Evolutionary conservation across 1,140 invertebrate species (phyloP).

Genomic region (Proales similis): DNA sequence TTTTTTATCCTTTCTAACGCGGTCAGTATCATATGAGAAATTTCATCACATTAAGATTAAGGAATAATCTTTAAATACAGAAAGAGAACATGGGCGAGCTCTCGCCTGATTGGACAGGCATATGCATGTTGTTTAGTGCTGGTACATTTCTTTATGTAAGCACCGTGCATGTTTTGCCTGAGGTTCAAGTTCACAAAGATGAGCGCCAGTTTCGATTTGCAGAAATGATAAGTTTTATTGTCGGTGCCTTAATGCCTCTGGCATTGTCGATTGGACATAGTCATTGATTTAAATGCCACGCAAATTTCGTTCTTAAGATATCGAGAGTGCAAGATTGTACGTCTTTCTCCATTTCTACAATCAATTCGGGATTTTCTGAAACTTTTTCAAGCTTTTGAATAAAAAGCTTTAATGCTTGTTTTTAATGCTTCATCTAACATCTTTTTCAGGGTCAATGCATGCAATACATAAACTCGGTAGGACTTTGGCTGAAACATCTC

Average conservation of each 20-base stretch:
- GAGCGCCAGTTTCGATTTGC: slow-evolving; percentile 52
- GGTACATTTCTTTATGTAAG: slow-evolving; percentile 98
- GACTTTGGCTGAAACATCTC: slow-evolving; percentile 79
- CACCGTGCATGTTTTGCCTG: slow-evolving; percentile 92
- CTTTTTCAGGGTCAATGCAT: slow-evolving; percentile 84
- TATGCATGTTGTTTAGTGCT: slow-evolving; percentile 95
- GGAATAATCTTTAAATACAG: slow-evolving; percentile 46
- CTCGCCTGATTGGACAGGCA: slow-evolving; percentile 80
- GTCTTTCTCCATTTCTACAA: slow-evolving; percentile 67
- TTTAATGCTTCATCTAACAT: slow-evolving; percentile 80
- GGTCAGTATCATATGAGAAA: slow-evolving; percentile 47
- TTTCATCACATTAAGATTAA: neutral
- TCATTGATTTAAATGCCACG: no score
- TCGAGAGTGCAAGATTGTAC: slow-evolving; percentile 35
- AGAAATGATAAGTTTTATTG: slow-evolving; percentile 72
- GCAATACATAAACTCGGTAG: slow-evolving; percentile 80
- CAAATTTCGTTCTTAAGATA: no score
- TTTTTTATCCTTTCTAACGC: slow-evolving; percentile 85
- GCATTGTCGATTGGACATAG: slow-evolving; percentile 82
- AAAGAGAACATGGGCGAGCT: slow-evolving; percentile 57
- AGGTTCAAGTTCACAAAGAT: slow-evolving; percentile 62
- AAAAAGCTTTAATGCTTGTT: slow-evolving; percentile 87
- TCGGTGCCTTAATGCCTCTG: slow-evolving; percentile 75
- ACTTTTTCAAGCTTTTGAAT: slow-evolving; percentile 88
- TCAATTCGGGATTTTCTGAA: slow-evolving; percentile 84